phyloP scores from a whole-genome alignment of 2,797 vertebrate species.

The Botia almorhae region DNA sequence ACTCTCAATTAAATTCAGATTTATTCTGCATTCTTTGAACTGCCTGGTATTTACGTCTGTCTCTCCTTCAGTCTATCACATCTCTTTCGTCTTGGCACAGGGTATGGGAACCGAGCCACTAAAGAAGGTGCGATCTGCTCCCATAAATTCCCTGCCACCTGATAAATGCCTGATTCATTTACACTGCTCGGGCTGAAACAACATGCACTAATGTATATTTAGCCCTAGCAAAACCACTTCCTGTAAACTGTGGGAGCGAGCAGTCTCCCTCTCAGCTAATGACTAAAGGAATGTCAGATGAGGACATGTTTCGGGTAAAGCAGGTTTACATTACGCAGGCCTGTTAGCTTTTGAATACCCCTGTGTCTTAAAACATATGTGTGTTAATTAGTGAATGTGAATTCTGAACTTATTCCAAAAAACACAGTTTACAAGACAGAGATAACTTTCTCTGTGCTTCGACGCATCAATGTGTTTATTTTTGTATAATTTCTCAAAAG shows the following conservation, averaged over 20 bases:
- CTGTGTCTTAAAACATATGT: slow-evolving; percentile 30
- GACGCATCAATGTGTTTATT: slow-evolving; percentile 19
- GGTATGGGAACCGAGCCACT: slow-evolving; percentile 44
- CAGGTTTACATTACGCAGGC: slow-evolving; percentile 24
- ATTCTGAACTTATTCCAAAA: slow-evolving; percentile 36
- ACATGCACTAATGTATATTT: slow-evolving; percentile 58
- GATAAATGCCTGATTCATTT: slow-evolving; percentile 62
- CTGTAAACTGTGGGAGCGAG: slow-evolving; percentile 46
- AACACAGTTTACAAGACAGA: slow-evolving; percentile 35
- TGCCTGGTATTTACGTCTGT: slow-evolving; percentile 6
- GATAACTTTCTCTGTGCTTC: slow-evolving; percentile 31
- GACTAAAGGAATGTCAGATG: slow-evolving; percentile 33
- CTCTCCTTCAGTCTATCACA: background rate
- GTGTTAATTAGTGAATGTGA: slow-evolving; percentile 29
- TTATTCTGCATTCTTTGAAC: slow-evolving; percentile 26
- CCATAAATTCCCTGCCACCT: slow-evolving; percentile 60
- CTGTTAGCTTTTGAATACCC: slow-evolving; percentile 25
- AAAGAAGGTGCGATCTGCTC: slow-evolving; percentile 57
- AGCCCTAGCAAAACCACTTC: slow-evolving; percentile 45
- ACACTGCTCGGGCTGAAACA: slow-evolving; percentile 46
- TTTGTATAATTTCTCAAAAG: slow-evolving; percentile 37
- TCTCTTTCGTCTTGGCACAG: slow-evolving; percentile 12
- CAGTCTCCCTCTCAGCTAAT: slow-evolving; percentile 47
- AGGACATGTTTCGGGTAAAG: slow-evolving; percentile 48
- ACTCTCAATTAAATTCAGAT: background rate